phyloP scores from a whole-genome alignment of 2,888 invertebrate species.

The Cheilosia grossa region DNA sequence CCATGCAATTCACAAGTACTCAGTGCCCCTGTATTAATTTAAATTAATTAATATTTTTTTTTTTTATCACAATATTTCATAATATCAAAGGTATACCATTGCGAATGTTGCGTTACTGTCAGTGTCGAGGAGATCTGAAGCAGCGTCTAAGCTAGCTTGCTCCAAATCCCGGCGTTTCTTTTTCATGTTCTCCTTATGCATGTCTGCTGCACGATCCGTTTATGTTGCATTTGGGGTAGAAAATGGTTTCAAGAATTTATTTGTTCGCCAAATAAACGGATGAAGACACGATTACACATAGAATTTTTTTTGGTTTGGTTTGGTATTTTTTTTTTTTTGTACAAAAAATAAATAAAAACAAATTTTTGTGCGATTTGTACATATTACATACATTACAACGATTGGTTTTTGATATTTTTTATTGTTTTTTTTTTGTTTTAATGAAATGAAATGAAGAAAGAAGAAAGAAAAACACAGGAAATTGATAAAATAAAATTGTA shows the following conservation, averaged over 20 bases:
- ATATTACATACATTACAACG: conserved; percentile 71
- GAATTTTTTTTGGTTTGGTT: conserved; percentile 69
- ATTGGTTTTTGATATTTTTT: conserved; percentile 53
- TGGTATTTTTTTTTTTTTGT: conserved; percentile 60
- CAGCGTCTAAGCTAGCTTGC: conserved; percentile 93
- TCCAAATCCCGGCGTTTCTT: conserved; percentile 94
- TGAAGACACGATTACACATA: conserved; percentile 76
- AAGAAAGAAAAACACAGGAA: conserved; percentile 69
- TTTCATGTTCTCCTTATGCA: conserved; percentile 94
- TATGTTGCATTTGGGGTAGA: conserved; percentile 87
- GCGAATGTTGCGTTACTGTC: conserved; percentile 95
- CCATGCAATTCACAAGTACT: conserved; percentile 23
- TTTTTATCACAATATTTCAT: neutral
- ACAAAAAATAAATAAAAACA: conserved; percentile 70
- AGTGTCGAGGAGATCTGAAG: conserved; percentile 93
- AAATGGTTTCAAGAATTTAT: conserved; percentile 84
- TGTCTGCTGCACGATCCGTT: conserved; percentile 87
- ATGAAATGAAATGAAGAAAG: conserved; percentile 73
- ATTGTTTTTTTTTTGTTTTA: conserved; percentile 37
- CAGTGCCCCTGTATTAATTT: conserved; percentile 6
- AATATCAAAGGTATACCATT: conserved; percentile 87
- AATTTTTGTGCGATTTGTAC: conserved; percentile 74
- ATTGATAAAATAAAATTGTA: conserved; percentile 70
- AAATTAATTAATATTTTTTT: neutral
- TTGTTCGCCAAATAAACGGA: conserved; percentile 80